Evolutionary conservation across 2,797 vertebrate species (phyloP).

Genomic region (Onychomys arenicola): DNA sequence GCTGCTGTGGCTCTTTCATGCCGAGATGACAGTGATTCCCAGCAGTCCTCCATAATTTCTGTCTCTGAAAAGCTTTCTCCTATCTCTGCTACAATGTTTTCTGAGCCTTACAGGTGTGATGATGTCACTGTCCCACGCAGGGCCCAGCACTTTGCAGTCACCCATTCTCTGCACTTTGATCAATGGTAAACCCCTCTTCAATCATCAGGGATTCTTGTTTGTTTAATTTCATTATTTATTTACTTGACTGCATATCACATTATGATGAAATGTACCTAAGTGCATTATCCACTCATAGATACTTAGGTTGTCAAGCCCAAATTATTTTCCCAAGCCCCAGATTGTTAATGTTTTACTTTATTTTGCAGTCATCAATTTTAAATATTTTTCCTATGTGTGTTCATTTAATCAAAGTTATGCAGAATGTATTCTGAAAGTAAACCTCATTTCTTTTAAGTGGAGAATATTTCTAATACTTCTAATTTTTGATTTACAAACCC

Average conservation of each 20-base stretch:
- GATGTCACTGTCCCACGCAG: not conserved
- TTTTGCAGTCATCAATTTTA: not conserved
- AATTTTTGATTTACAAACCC: conserved; percentile 8
- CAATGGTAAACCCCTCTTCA: not conserved
- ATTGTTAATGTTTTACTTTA: conserved; percentile 16
- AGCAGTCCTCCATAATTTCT: not conserved
- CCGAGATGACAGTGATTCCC: not conserved
- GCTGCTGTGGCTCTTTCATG: not conserved
- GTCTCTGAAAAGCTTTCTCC: not conserved
- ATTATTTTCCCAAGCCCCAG: conserved; percentile 28
- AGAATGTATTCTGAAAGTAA: conserved; percentile 37
- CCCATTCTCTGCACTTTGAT: not conserved
- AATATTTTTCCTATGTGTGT: not conserved
- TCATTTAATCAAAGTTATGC: not conserved
- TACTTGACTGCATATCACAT: not conserved
- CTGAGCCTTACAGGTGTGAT: not conserved
- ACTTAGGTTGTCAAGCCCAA: not conserved
- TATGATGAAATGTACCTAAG: not conserved
- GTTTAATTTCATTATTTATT: not conserved
- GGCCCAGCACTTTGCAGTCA: not conserved
- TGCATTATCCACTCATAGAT: not conserved
- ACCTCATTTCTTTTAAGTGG: not conserved
- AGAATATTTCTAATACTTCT: conserved; percentile 24
- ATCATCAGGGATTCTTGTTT: not conserved
- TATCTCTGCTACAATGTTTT: not conserved